Evolutionary conservation across 2,797 vertebrate species (phyloP), one percentile per base, ranked within the genome.

Genomic region (Chelidonichthys spinosus): DNA sequence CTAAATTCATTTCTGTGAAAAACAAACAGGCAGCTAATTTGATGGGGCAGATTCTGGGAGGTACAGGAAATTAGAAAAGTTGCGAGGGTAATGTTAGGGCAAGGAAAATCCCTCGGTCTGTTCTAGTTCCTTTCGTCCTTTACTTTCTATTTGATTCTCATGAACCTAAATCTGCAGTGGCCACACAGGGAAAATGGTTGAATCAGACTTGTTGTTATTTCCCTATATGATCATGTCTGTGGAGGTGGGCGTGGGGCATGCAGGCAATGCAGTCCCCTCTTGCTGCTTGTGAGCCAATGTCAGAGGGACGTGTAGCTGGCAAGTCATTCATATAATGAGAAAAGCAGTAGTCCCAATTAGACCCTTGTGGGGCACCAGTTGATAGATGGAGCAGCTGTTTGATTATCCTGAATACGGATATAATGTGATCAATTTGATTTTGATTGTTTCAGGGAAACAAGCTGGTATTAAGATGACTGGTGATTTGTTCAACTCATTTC

Each of bases 11-110:
- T 44, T 15, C 59, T 9, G n/a, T 52, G 25, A 50, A 55, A 72
- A 58, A 65, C 55, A 65, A 76, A 66, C 63, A 73, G 35, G 33
- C 18, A 37, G 46, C 47, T 66, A 54, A 66, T 67, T 44, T 59
- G 56, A 59, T 4, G 5, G 46, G 8, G 43, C 5, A 35, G 39
- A 69, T 72, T 78, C 59, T 55, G 11, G 5, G 59, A 55, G 17
- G 33, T 18, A 66, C 43, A 64, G 43, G 53, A 42, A 58, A 56
- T 68, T 50, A 32, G 36, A 11, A 18, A 50, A 13, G 15, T 15
- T 13, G 46, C 39, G 11, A 59, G 14, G 10, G 17, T 62, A 49
- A 47, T n/a, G 14, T 55, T 58, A 58, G 59, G 37, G 8, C 35
- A 52, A 7, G 37, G 8, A 46, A 17, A 63, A 56, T 39, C 39